Evolutionary conservation across 2,888 invertebrate genomes (phyloP).

Genomic region (Aphrophora alni): DNA sequence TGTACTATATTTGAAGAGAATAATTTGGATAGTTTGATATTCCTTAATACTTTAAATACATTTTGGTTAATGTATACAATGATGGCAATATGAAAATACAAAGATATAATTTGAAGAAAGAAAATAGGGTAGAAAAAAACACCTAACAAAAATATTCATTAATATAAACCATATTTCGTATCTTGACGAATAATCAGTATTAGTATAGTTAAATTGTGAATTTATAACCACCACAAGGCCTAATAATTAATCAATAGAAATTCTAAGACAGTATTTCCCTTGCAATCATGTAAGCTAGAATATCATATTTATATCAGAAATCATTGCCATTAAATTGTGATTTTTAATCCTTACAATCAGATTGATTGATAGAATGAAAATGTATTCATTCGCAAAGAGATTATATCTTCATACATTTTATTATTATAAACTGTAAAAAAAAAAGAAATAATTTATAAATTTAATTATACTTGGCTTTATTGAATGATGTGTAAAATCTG

Average conservation of each 20-base stretch:
- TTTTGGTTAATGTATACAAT: too few species aligned
- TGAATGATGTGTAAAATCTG: background rate
- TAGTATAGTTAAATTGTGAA: background rate
- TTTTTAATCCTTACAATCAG: background rate
- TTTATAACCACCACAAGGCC: background rate
- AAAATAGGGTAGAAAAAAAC: too few species aligned
- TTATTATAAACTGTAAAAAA: background rate
- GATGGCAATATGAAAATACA: too few species aligned
- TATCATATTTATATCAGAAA: background rate
- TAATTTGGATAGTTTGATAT: too few species aligned
- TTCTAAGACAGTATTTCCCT: background rate
- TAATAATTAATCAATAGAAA: background rate
- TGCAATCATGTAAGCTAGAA: background rate
- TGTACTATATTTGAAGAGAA: too few species aligned
- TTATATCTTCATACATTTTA: too few species aligned
- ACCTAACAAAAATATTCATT: too few species aligned
- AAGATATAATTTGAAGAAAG: too few species aligned
- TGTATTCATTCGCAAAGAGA: too few species aligned
- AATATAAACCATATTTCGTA: background rate
- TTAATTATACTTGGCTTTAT: background rate
- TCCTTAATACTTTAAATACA: too few species aligned
- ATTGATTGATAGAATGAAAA: background rate
- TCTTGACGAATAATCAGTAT: background rate
- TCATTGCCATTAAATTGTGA: background rate
- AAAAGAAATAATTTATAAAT: background rate